Conservation (phyloP, 2,797 vertebrate species). For the Lepus oiostolus region DNA sequence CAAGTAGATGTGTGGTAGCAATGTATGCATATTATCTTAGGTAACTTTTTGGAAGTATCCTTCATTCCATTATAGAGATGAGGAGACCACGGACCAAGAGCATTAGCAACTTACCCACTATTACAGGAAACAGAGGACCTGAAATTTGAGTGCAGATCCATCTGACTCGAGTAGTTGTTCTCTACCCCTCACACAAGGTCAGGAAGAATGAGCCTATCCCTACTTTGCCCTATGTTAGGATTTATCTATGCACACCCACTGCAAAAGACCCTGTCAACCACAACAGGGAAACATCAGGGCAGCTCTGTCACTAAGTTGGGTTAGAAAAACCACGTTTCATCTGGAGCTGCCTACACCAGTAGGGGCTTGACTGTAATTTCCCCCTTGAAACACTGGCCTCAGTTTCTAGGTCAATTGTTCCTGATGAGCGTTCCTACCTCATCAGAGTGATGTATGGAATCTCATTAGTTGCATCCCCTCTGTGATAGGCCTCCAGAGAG, state of each 20-base stretch:
- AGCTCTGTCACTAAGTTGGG: conserved; percentile 53
- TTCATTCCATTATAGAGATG: conserved; percentile 4
- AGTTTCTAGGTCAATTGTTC: conserved; percentile 79
- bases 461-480: conserved; percentile 78
- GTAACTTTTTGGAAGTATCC: neutral
- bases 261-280: conserved; percentile 1
- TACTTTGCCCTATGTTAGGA: conserved; percentile 69
- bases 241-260: neutral
- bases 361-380: neutral
- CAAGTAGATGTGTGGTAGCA: neutral
- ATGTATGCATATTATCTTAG: neutral
- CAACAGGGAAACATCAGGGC: neutral
- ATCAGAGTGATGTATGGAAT: conserved; percentile 62
- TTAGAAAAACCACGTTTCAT: conserved; percentile 70
- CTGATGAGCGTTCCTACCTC: conserved; percentile 69
- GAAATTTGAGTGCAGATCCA: conserved; percentile 48
- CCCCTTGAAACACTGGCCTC: conserved; percentile 64
- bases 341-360: conserved; percentile 20
- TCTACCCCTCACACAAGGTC: neutral
- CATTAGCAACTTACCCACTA: neutral
- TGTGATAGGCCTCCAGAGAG: conserved; percentile 75
- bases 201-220: neutral
- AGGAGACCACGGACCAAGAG: neutral
- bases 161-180: conserved; percentile 46
- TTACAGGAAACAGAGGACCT: conserved; percentile 47